phyloP scores from a whole-genome alignment of 2,113 vertebrate species.

The Pleuronectes platessa region DNA sequence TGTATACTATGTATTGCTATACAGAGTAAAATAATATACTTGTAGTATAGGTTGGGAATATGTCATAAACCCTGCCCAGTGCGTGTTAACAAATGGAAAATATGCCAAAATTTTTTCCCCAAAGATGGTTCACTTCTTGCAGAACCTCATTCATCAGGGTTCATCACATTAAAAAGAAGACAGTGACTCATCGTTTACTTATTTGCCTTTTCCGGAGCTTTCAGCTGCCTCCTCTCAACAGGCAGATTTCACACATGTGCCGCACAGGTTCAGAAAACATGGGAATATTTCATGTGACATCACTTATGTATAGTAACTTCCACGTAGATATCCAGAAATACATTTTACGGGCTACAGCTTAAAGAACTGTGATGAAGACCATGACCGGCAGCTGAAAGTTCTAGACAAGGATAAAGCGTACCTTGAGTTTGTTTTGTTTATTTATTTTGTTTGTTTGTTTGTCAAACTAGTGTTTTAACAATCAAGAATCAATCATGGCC shows the following conservation, averaged over 20 bases:
- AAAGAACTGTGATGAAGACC: neutral
- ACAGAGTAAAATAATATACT: too few relatives aligned
- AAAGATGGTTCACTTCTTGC: too few relatives aligned
- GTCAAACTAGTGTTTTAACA: neutral
- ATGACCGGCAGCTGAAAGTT: neutral
- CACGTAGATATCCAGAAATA: too few relatives aligned
- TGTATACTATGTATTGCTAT: too few relatives aligned
- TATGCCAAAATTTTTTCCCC: too few relatives aligned
- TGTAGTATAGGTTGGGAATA: too few relatives aligned
- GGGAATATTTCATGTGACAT: conserved; percentile 7
- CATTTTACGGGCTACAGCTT: too few relatives aligned
- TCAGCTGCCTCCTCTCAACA: neutral
- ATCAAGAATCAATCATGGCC: neutral
- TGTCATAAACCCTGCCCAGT: too few relatives aligned
- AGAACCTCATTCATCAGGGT: too few relatives aligned
- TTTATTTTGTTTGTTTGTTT: neutral
- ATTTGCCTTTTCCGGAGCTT: neutral
- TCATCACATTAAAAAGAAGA: neutral
- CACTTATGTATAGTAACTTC: neutral
- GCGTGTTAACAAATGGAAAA: too few relatives aligned
- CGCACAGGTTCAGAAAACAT: neutral
- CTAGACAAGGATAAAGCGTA: neutral
- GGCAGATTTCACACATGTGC: conserved; percentile 2
- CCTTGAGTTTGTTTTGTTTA: neutral
- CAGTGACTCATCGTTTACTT: neutral